Evolutionary conservation across 2,113 vertebrate species (phyloP).

Genomic region (Mus pahari): DNA sequence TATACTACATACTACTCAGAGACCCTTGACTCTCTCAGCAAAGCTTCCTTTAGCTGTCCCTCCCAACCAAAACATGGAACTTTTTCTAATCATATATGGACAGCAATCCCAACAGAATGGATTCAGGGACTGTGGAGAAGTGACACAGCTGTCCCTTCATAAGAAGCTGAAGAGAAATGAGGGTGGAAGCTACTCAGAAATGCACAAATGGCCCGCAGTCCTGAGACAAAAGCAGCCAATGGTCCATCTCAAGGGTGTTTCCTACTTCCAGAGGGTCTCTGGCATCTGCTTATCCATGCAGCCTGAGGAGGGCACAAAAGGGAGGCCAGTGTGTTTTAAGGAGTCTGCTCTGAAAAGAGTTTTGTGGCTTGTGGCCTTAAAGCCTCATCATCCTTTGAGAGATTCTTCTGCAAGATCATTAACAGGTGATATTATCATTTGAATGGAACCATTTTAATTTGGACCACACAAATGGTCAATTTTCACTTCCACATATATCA

Average conservation of each 20-base stretch:
- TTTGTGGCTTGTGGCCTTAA: background rate
- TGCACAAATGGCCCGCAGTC: background rate
- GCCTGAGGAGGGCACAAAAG: background rate
- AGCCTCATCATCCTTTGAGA: background rate
- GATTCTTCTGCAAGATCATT: background rate
- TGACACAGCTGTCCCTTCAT: background rate
- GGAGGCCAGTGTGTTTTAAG: background rate
- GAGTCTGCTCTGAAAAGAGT: background rate
- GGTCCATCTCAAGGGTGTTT: background rate
- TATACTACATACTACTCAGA: background rate
- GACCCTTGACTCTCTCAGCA: background rate
- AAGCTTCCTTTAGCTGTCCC: conserved; percentile 4
- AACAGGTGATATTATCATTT: conserved; percentile 17
- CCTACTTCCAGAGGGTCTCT: background rate
- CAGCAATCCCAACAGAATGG: background rate
- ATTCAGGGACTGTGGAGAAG: background rate
- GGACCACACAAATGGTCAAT: conserved; percentile 55
- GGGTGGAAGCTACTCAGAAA: conserved; percentile 15
- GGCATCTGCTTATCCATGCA: background rate
- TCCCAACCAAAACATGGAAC: conserved; percentile 29
- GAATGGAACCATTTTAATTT: conserved; percentile 66
- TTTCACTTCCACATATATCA: conserved; percentile 59
- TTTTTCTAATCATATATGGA: background rate
- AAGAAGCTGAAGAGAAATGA: conserved; percentile 38
- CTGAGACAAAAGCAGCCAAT: background rate